phyloP scores from a whole-genome alignment of 2,797 vertebrate species.

The Rallus crepitans region DNA sequence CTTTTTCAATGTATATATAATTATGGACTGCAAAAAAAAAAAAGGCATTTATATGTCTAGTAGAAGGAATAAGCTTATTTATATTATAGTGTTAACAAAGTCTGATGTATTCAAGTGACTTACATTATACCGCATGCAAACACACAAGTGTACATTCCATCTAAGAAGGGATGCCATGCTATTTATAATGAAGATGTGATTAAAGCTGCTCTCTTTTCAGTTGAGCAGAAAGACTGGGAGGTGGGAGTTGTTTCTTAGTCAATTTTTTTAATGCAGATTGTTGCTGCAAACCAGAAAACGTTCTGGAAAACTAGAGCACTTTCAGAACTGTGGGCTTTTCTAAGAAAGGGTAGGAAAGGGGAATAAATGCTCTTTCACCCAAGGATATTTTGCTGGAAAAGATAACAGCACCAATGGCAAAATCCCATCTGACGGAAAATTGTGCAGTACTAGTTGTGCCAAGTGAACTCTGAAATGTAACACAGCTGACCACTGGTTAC shows the following conservation, averaged over 20 bases:
- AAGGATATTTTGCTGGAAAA: neutral
- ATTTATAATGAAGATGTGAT: neutral
- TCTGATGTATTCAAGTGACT: constrained; percentile 69
- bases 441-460: neutral
- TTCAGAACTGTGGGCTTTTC: neutral
- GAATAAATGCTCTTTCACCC: neutral
- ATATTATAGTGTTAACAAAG: constrained; percentile 69
- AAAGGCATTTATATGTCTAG: constrained; percentile 74
- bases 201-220: neutral
- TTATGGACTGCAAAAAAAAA: constrained; percentile 71
- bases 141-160: constrained; percentile 67
- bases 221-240: neutral
- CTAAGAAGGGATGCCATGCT: constrained; percentile 49
- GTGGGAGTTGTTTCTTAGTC: neutral
- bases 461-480: neutral
- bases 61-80: constrained; percentile 84
- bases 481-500: neutral
- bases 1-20: constrained; percentile 80
- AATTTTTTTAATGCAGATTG: neutral
- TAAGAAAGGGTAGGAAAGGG: neutral
- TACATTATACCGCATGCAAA: constrained; percentile 51
- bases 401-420: neutral
- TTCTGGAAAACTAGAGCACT: neutral
- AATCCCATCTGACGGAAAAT: neutral
- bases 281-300: neutral